Evolutionary conservation across 2,113 vertebrate genomes (phyloP), one percentile per base, ranked within the genome.

Genomic region (Pterocles gutturalis): DNA sequence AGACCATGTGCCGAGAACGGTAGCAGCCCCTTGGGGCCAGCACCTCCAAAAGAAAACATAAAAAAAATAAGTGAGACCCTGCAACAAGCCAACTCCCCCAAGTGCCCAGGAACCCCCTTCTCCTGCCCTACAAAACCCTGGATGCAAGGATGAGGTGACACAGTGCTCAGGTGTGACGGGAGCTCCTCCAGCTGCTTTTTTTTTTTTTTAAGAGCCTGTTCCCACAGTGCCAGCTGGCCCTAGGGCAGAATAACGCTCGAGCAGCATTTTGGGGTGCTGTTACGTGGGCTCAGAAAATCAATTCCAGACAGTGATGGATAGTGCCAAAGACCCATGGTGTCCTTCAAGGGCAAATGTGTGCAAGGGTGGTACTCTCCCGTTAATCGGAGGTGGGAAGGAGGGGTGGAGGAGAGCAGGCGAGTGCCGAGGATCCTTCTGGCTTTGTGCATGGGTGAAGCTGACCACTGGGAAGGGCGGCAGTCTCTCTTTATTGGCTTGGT

Each of bases 1-100:
- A 45, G 26, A 33, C 36, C 28, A 19, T 0, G 1, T 45, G 61
- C 53, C 0, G 3, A 46, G 31, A 75, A 26, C 1, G 1, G 45
- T 46, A 62, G 55, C 55, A 41, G 26, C 33, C 38, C 58, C 28
- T 38, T 34, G 58, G 33, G 28, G 24, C 41, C 57, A 38, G 57
- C 41, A 55, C 7, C 49, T 24, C 11, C 10, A 15, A 13, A 46
- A 54, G 10, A 28, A 69, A 61, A 53, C 1, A 1, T 28, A 29
- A 69, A 29, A 67, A 82, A 75, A 36, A 33, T n/a, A 10, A 75
- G 28, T 28, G 15, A 60, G 17, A 53, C 8, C 17, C 8, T 61
- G 46, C 38, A 53, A 53, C 3, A 45, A 75, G 18, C 7, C 43
- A 45, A 36, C 33, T 12, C 22, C 11, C 8, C 2, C 34, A 46